Evolutionary conservation across 1,140 invertebrate genomes (phyloP).

Genomic region (Pseudachorutes palmiensis): DNA sequence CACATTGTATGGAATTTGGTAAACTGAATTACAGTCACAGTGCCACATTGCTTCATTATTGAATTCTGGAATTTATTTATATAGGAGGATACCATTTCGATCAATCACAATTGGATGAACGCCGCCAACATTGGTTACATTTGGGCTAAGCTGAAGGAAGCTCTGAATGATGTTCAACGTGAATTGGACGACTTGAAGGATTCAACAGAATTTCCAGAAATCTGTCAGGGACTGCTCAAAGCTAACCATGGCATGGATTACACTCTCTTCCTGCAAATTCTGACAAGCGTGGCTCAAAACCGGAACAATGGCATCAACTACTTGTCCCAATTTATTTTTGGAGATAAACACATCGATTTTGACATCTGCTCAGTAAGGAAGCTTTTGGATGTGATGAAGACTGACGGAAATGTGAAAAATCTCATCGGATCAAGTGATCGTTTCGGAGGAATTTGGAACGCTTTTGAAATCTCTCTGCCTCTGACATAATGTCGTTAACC

Average conservation of each 20-base stretch:
- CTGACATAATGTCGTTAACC: too few relatives aligned
- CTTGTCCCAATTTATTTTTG: too few relatives aligned
- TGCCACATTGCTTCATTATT: constrained; percentile 14
- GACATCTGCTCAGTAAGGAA: too few relatives aligned
- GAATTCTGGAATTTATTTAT: neutral
- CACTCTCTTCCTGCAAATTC: constrained; percentile 27
- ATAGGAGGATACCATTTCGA: constrained; percentile 80
- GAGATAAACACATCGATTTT: too few relatives aligned
- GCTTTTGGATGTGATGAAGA: too few relatives aligned
- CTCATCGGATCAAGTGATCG: too few relatives aligned
- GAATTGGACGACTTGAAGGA: constrained; percentile 68
- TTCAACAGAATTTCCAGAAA: constrained; percentile 59
- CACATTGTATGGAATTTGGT: constrained; percentile 92
- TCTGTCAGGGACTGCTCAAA: constrained; percentile 73
- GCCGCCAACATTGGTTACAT: constrained; percentile 71
- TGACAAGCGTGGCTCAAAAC: constrained; percentile 10
- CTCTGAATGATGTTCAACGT: constrained; percentile 59
- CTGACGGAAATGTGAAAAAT: too few relatives aligned
- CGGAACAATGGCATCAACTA: too few relatives aligned
- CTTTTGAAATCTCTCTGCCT: too few relatives aligned
- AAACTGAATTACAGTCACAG: constrained; percentile 37
- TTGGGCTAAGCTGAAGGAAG: constrained; percentile 58
- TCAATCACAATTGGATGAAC: constrained; percentile 98
- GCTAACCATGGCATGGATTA: constrained; percentile 75
- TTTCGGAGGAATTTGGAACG: too few relatives aligned